A percentile compares a stretch with the other conserved stretches of the same genome.
Conservation (phyloP, 2,888 invertebrate genomes). For the Melanostoma mellinum region DNA sequence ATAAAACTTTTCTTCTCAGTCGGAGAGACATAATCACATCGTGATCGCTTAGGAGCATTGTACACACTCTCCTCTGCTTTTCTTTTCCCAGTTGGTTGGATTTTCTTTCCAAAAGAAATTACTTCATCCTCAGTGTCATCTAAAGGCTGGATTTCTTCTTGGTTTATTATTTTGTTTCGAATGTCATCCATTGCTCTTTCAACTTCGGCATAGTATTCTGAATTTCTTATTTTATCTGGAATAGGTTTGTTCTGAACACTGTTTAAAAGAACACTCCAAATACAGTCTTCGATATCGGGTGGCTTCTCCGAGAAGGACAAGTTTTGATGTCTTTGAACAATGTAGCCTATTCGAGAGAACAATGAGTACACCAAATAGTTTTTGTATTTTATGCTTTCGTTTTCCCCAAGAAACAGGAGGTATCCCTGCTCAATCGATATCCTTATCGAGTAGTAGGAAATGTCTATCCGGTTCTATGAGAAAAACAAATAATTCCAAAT, state of each 20-base stretch:
- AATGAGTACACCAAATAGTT: slow-evolving; percentile 79
- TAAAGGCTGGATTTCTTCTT: not conserved
- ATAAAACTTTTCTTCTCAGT: slow-evolving; percentile 75
- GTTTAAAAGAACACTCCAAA: slow-evolving; percentile 78
- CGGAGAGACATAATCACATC: slow-evolving; percentile 3
- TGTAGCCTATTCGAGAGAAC: slow-evolving; percentile 79
- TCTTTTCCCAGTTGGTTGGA: slow-evolving; percentile 74
- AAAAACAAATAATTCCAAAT: not conserved
- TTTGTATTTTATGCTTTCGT: slow-evolving; percentile 75
- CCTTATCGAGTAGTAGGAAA: slow-evolving; percentile 76
- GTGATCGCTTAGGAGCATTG: slow-evolving; percentile 19
- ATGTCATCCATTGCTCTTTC: slow-evolving; percentile 74
- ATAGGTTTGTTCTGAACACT: slow-evolving; percentile 74
- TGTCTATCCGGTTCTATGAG: slow-evolving; percentile 79
- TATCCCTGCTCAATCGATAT: slow-evolving; percentile 80
- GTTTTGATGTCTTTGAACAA: slow-evolving; percentile 77
- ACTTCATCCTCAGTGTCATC: not conserved
- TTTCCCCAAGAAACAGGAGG: slow-evolving; percentile 77
- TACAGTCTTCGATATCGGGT: slow-evolving; percentile 76
- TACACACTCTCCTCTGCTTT: slow-evolving; percentile 11
- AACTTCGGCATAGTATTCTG: slow-evolving; percentile 70
- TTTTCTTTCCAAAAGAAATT: slow-evolving; percentile 38
- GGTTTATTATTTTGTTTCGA: slow-evolving; percentile 74
- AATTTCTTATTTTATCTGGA: slow-evolving; percentile 74
- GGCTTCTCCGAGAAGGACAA: slow-evolving; percentile 43